Percentiles rank a stretch among this genome's conserved stretches.
Evolutionary conservation across 2,888 invertebrate genomes (phyloP).

Genomic region (Trichopoda pennipes): DNA sequence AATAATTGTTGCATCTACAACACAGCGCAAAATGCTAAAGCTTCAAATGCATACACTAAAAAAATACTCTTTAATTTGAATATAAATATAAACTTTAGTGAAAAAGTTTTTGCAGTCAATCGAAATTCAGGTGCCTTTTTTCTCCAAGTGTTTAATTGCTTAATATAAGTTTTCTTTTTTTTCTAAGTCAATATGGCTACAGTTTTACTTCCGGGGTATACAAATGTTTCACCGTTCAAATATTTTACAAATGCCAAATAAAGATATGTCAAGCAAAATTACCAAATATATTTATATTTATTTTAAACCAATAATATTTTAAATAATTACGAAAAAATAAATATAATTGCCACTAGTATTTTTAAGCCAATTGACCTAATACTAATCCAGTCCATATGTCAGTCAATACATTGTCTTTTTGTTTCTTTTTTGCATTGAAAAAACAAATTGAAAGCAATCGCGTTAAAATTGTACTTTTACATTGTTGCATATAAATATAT

Average conservation of each 20-base stretch:
- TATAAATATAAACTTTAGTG: not conserved
- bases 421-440: constrained; percentile 14
- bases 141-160: constrained; percentile 8
- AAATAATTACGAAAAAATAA: too few relatives aligned
- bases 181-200: constrained; percentile 46
- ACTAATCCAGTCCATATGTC: not conserved
- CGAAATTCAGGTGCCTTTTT: not conserved
- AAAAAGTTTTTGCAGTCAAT: not conserved
- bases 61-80: not conserved
- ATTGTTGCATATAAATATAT: constrained; percentile 43
- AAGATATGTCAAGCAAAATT: constrained; percentile 1
- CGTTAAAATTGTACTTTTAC: constrained; percentile 11
- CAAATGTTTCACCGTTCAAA: constrained; percentile 18
- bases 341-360: too few relatives aligned
- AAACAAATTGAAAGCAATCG: constrained; percentile 62
- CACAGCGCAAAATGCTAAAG: not conserved
- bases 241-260: constrained; percentile 19
- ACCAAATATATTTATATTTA: too few relatives aligned
- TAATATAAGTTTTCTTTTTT: not conserved
- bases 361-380: not conserved
- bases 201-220: constrained; percentile 74
- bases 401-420: not conserved
- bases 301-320: too few relatives aligned
- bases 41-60: not conserved
- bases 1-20: constrained; percentile 48